Percentiles rank a stretch among this genome's conserved stretches.
Conservation (phyloP, 2,797 vertebrate genomes). For the Yasuhikotakia modesta region DNA sequence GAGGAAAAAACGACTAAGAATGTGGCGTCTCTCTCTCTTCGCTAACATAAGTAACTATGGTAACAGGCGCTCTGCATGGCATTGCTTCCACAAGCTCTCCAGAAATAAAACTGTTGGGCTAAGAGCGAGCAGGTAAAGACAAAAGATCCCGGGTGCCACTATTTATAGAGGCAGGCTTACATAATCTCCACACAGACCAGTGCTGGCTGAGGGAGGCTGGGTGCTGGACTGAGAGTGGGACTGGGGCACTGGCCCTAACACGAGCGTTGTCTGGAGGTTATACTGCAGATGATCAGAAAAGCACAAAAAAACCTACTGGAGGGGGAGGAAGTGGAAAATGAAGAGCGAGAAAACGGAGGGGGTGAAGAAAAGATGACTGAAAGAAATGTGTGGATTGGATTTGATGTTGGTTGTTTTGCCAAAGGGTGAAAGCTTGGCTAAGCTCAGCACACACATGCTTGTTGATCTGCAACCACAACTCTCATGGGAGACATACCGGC, state of each 20-base stretch:
- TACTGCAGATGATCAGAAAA: conserved; percentile 24
- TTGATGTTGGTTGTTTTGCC: conserved; percentile 48
- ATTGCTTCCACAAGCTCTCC: conserved; percentile 82
- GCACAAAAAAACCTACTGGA: not conserved
- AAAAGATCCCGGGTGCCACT: conserved; percentile 85
- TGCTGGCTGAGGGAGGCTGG: conserved; percentile 58
- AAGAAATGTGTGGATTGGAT: conserved; percentile 42
- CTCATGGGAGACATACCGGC: conserved; percentile 66
- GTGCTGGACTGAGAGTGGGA: conserved; percentile 66
- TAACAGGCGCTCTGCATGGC: conserved; percentile 83
- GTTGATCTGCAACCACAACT: conserved; percentile 44
- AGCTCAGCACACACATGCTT: conserved; percentile 15
- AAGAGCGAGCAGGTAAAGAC: conserved; percentile 88
- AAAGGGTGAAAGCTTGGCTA: conserved; percentile 30
- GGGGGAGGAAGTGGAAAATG: conserved; percentile 25
- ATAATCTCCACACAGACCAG: conserved; percentile 75
- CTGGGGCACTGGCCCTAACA: conserved; percentile 43
- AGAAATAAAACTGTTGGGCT: conserved; percentile 86
- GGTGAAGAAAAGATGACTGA: conserved; percentile 18
- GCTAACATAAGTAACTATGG: conserved; percentile 88
- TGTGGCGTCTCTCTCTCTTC: conserved; percentile 67
- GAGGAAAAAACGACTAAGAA: conserved; percentile 80
- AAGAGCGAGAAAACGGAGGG: conserved; percentile 25
- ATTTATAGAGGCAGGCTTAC: conserved; percentile 83
- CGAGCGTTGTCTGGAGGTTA: conserved; percentile 32